Evolutionary conservation across 2,113 vertebrate genomes (phyloP), one percentile per base, ranked within the genome.

Genomic region (Seriola quinqueradiata): DNA sequence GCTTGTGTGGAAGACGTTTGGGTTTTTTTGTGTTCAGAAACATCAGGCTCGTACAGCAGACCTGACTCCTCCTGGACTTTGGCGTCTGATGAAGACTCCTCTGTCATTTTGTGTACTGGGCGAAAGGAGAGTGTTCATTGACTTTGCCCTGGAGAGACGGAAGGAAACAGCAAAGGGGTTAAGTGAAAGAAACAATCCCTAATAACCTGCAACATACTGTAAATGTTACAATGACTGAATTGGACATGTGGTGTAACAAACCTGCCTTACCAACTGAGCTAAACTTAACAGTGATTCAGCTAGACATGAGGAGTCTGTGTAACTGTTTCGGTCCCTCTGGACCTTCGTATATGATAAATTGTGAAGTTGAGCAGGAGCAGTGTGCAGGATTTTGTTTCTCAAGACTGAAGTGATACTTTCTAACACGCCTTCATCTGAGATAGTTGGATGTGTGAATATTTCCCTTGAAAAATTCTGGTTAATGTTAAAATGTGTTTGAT

Each of bases 51-150:
- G 3, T 38, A 23, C 16, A 57, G 66, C 57, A 70, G 59, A 74
- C 34, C 4, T 23, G n/a, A 50, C 10, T 25, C 40, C 9, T 77
- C 38, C 44, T 46, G 44, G 21, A 46, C 13, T 34, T 40, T 25
- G 16, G 5, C 46, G 28, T 57, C 55, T 3, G 14, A 48, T 6
- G 57, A 65, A 11, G 79, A 19, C n/a, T 61, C 5, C 12, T 68
- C n/a, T 48, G 42, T 93, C 86, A 95, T 87, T 95, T 95, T 0
- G 92, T 79, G n/a, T 87, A 88, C 0, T 70, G 92, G 4, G 95
- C 93, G 38, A 94, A 85, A 0, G 95, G 93, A 68, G 94, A 94
- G 4, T 67, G 83, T 83, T 96, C 96, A 0, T 60, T 91, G 77
- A 96, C 83, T 14, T 93, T 93, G 38, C 84, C 87, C 96, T 97